Conservation (phyloP, 1,140 invertebrate genomes). For the Pseudomyrmex dendroicus region DNA sequence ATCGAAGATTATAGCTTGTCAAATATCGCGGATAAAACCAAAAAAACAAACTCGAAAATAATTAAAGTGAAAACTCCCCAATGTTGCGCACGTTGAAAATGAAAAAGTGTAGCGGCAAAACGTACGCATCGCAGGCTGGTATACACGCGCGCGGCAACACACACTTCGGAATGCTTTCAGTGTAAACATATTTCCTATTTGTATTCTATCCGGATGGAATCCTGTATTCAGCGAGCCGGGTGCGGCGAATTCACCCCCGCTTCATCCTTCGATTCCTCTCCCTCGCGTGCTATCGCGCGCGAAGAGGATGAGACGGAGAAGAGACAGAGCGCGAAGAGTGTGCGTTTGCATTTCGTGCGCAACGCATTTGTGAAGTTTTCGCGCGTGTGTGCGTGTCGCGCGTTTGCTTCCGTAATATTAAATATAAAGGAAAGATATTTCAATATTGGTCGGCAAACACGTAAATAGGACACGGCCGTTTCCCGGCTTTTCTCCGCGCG, state of each 20-base stretch:
- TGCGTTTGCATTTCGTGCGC: no score
- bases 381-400: conserved; percentile 53
- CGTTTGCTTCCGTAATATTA: conserved; percentile 76
- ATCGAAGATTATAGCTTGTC: background rate
- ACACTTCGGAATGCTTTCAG: conserved; percentile 63
- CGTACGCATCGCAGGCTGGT: conserved; percentile 4
- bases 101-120: conserved; percentile 42
- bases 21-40: background rate
- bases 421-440: conserved; percentile 81
- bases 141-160: conserved; percentile 19
- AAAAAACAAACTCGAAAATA: conserved; percentile 2
- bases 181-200: conserved; percentile 82
- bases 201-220: conserved; percentile 79
- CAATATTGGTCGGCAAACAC: conserved; percentile 79
- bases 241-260: conserved; percentile 50
- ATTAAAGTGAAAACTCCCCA: conserved; percentile 24
- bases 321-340: conserved; percentile 45
- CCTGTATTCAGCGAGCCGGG: conserved; percentile 38
- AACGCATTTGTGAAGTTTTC: background rate
- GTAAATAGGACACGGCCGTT: conserved; percentile 58
- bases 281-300: conserved; percentile 10
- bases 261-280: conserved; percentile 50
- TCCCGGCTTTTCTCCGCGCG: conserved; percentile 8
- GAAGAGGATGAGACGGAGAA: background rate
- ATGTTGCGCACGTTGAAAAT: conserved; percentile 11